phyloP scores from a whole-genome alignment of 2,888 invertebrate genomes.

The Antitype chi region DNA sequence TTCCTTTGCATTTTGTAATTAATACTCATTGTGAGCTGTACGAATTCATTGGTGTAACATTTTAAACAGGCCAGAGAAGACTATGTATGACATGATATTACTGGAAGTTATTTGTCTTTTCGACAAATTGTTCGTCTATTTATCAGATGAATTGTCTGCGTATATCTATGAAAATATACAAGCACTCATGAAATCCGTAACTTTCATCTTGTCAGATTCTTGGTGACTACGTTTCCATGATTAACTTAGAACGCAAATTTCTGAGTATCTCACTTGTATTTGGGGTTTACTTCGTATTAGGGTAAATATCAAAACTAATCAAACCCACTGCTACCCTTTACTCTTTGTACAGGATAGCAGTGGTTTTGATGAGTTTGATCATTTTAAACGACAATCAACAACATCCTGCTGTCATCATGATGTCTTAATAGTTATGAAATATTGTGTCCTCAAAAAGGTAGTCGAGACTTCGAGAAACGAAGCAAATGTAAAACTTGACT shows the following conservation, averaged over 20 bases:
- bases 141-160: not conserved
- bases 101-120: not conserved
- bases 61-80: conserved; percentile 8
- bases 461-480: not conserved
- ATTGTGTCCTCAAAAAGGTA: not conserved
- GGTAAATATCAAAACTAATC: not conserved
- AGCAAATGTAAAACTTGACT: conserved; percentile 5
- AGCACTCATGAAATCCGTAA: conserved; percentile 1
- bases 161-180: not conserved
- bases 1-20: conserved; percentile 59
- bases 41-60: conserved; percentile 6
- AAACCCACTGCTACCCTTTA: not conserved
- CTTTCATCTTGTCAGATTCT: not conserved
- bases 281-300: not conserved
- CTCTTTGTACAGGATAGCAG: not conserved
- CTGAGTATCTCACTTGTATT: not conserved
- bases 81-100: not conserved
- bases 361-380: not conserved
- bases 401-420: not conserved
- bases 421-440: not conserved
- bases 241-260: conserved; percentile 2
- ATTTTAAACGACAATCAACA: not conserved
- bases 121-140: not conserved
- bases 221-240: conserved; percentile 25
- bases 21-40: conserved; percentile 36